Conservation (phyloP, 2,113 vertebrate species). For the Eclectus roratus region DNA sequence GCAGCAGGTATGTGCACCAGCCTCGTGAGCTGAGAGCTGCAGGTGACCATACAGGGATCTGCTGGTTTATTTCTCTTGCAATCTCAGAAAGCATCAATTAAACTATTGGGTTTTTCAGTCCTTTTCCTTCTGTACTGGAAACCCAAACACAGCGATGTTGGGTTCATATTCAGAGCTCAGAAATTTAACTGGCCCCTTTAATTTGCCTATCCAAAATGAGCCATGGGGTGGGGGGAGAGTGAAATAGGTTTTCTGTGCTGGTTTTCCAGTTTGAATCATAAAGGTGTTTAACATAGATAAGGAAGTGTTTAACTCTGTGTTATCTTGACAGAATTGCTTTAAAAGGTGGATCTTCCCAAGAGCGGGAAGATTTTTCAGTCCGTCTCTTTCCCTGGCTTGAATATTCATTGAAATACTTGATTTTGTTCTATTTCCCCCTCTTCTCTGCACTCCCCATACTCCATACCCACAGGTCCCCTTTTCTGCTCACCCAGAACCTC, state of each 20-base stretch:
- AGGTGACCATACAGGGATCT: background rate
- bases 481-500: background rate
- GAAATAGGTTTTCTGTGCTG: background rate
- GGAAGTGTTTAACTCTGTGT: constrained; percentile 19
- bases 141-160: background rate
- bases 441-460: background rate
- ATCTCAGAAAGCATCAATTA: background rate
- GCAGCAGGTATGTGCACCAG: background rate
- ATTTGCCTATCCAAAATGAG: constrained; percentile 14
- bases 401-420: background rate
- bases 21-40: background rate
- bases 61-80: background rate
- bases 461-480: background rate
- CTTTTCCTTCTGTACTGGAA: background rate
- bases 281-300: constrained; percentile 65
- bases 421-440: background rate
- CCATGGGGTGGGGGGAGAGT: background rate
- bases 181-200: background rate
- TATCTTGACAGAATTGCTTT: constrained; percentile 28
- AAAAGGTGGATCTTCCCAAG: constrained; percentile 40
- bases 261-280: constrained; percentile 31
- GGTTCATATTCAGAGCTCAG: background rate
- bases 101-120: background rate
- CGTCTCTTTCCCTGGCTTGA: background rate
- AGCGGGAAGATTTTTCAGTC: background rate